These are phyloP conservation scores for Sarcophaga peregrina DNA, from an alignment of 1,140 invertebrate genomes.

Conservation along the genomic window DNA sequence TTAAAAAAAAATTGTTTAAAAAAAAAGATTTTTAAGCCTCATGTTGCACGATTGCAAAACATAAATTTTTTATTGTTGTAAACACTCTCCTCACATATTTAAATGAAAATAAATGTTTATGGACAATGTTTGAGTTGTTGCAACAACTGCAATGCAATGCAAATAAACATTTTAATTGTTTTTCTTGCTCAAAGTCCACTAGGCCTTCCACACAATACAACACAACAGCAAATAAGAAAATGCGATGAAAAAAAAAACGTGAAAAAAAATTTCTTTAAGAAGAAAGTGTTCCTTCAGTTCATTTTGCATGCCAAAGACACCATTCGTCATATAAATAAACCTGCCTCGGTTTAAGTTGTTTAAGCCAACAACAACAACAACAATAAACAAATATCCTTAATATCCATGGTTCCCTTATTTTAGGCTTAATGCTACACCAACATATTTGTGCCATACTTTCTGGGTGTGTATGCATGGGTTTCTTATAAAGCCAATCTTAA, in stretches of 20 bases:
- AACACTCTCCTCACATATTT: neutral
- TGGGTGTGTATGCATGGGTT: neutral
- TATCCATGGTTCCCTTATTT: neutral
- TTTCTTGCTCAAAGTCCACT: neutral
- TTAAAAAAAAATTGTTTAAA: no score
- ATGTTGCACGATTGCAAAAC: neutral
- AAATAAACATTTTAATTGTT: slow-evolving; percentile 39
- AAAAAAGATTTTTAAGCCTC: neutral
- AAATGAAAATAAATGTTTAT: slow-evolving; percentile 29
- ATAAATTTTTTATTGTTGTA: slow-evolving; percentile 18
- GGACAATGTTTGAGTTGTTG: neutral
- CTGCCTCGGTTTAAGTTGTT: slow-evolving; percentile 29
- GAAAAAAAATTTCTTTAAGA: neutral
- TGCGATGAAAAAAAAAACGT: neutral
- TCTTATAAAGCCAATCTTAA: slow-evolving; percentile 30
- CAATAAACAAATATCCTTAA: slow-evolving; percentile 8
- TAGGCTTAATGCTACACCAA: neutral
- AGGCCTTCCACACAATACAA: neutral
- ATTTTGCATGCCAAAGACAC: slow-evolving; percentile 36
- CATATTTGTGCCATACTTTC: neutral
- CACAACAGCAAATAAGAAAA: neutral
- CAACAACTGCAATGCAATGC: neutral
- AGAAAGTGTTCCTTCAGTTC: neutral
- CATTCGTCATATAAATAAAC: slow-evolving; percentile 32
- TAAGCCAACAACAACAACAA: neutral